phyloP scores from a whole-genome alignment of 2,113 vertebrate species.

The Eptesicus fuscus region DNA sequence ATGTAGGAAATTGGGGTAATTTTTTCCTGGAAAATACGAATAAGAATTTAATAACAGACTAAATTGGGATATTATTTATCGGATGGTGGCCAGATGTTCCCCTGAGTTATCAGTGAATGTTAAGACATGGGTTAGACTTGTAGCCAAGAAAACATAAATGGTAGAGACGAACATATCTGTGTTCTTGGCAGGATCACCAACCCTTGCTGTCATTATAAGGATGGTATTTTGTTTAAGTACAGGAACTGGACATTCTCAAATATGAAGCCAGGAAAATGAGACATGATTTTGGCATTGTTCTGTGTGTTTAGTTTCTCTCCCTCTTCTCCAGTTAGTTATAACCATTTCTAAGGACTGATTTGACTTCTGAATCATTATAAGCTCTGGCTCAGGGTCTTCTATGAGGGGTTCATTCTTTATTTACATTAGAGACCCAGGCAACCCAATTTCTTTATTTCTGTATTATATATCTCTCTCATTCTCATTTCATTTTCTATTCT shows the following conservation, averaged over 20 bases:
- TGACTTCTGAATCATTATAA: background rate
- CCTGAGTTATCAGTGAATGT: background rate
- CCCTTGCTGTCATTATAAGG: background rate
- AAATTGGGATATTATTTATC: constrained; percentile 45
- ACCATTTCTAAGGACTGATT: background rate
- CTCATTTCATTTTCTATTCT: background rate
- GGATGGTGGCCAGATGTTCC: constrained; percentile 65
- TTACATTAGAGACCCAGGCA: background rate
- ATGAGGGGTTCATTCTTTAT: background rate
- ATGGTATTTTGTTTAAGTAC: constrained; percentile 40
- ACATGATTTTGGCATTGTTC: constrained; percentile 28
- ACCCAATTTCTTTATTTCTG: background rate
- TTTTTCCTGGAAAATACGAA: constrained; percentile 67
- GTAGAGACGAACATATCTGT: background rate
- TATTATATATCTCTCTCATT: background rate
- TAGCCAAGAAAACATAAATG: constrained; percentile 60
- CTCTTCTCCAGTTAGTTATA: background rate
- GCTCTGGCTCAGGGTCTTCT: background rate
- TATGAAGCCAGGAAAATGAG: background rate
- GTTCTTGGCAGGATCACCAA: constrained; percentile 28
- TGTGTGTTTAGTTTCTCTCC: background rate
- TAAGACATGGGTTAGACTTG: constrained; percentile 9
- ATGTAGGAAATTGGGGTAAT: constrained; percentile 22
- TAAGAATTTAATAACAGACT: constrained; percentile 48
- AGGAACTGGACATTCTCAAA: constrained; percentile 51